These are phyloP conservation scores for Andricus grossulariae DNA, from an alignment of 1,140 invertebrate species.

Conservation along the genomic window DNA sequence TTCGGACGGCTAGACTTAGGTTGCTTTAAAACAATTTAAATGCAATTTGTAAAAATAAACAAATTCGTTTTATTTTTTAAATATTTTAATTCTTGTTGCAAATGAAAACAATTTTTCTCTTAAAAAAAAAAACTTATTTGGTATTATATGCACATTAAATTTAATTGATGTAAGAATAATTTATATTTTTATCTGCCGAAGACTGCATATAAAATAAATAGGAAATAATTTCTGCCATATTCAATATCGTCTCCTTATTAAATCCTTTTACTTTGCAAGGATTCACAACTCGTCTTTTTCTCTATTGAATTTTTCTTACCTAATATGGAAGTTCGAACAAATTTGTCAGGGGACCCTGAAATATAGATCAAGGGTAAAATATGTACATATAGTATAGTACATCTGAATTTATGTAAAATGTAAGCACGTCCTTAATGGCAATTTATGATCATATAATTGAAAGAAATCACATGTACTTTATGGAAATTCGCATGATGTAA, in stretches of 20 bases:
- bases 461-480: background rate
- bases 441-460: slow-evolving; percentile 1
- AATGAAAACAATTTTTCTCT: too few species aligned
- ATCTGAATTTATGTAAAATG: background rate
- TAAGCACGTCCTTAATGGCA: background rate
- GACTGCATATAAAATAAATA: too few species aligned
- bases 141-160: too few species aligned
- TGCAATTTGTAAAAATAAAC: too few species aligned
- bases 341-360: background rate
- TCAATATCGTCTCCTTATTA: background rate
- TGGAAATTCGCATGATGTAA: slow-evolving; percentile 4
- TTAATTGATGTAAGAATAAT: too few species aligned
- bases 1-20: too few species aligned
- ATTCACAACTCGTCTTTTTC: slow-evolving; percentile 6
- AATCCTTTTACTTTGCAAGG: slow-evolving; percentile 20
- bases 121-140: too few species aligned
- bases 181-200: too few species aligned
- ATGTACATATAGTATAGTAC: background rate
- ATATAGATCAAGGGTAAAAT: slow-evolving; percentile 9
- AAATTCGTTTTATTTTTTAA: too few species aligned
- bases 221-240: too few species aligned
- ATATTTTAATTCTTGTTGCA: too few species aligned
- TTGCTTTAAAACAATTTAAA: too few species aligned
- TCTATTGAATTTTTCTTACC: background rate
- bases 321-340: background rate